phyloP scores from a whole-genome alignment of 2,888 invertebrate genomes.

The Philereme transversata region DNA sequence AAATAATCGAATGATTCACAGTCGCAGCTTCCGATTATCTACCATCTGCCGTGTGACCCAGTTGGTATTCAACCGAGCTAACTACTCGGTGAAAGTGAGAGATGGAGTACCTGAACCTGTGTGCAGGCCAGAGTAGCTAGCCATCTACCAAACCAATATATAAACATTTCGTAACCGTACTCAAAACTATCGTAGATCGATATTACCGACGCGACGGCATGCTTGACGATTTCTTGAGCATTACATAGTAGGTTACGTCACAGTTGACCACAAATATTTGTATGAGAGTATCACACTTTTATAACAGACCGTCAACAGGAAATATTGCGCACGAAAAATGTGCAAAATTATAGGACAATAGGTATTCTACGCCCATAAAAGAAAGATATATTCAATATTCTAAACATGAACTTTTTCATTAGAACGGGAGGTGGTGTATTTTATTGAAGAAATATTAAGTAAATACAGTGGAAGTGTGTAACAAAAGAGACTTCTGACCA shows the following conservation, averaged over 20 bases:
- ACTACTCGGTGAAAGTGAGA: conserved; percentile 73
- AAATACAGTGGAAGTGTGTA: conserved; percentile 42
- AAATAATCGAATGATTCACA: conserved; percentile 45
- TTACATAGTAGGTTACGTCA: conserved; percentile 62
- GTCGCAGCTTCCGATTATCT: conserved; percentile 47
- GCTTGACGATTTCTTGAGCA: conserved; percentile 50
- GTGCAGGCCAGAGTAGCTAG: conserved; percentile 54
- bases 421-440: conserved; percentile 38
- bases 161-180: conserved; percentile 70
- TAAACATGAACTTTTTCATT: conserved; percentile 45
- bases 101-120: conserved; percentile 54
- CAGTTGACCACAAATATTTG: conserved; percentile 25
- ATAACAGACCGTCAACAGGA: conserved; percentile 44
- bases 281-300: conserved; percentile 1
- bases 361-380: conserved; percentile 8
- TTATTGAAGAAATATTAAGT: conserved; percentile 45
- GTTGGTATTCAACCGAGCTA: conserved; percentile 52
- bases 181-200: conserved; percentile 56
- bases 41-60: conserved; percentile 60
- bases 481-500: conserved; percentile 46
- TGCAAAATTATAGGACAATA: conserved; percentile 7
- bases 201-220: conserved; percentile 53
- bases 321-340: conserved; percentile 30
- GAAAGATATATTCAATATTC: conserved; percentile 41
- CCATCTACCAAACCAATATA: conserved; percentile 57